Evolutionary conservation across 1,140 invertebrate species (phyloP).

Genomic region (Drosophila bipectinata): DNA sequence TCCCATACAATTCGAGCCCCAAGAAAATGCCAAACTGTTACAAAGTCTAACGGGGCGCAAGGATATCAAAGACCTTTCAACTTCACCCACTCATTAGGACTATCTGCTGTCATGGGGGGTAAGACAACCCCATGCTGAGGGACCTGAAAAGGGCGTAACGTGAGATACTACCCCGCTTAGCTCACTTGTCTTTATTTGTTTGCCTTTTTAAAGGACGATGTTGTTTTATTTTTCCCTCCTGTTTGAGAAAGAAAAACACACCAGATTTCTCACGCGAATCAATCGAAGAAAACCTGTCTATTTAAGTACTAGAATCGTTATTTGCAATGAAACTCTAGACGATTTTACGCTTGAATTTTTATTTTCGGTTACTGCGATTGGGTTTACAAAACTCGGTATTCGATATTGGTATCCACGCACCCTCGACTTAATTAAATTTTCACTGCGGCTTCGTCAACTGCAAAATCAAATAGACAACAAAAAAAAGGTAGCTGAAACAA

Average conservation of each 20-base stretch:
- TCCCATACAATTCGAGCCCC: conserved; percentile 2
- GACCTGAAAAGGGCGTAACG: conserved; percentile 43
- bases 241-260: conserved; percentile 67
- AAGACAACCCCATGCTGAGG: conserved; percentile 69
- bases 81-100: conserved; percentile 46
- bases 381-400: conserved; percentile 11
- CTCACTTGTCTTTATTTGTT: conserved; percentile 40
- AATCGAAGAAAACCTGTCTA: conserved; percentile 60
- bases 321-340: conserved; percentile 76
- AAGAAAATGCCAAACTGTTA: conserved; percentile 48
- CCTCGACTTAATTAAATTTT: conserved; percentile 80
- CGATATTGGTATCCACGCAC: conserved; percentile 36
- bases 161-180: conserved; percentile 42
- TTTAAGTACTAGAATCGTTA: conserved; percentile 54
- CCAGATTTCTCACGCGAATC: conserved; percentile 75
- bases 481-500: conserved; percentile 12
- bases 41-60: conserved; percentile 44
- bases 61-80: conserved; percentile 25
- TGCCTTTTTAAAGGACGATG: conserved; percentile 37
- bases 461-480: conserved; percentile 65
- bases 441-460: conserved; percentile 77
- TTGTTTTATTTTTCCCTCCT: conserved; percentile 12
- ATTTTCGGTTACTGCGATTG: conserved; percentile 34
- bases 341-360: conserved; percentile 67
- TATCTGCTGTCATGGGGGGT: conserved; percentile 48